Conservation (phyloP, 2,888 invertebrate genomes). For the Ferdinandea cuprea region DNA sequence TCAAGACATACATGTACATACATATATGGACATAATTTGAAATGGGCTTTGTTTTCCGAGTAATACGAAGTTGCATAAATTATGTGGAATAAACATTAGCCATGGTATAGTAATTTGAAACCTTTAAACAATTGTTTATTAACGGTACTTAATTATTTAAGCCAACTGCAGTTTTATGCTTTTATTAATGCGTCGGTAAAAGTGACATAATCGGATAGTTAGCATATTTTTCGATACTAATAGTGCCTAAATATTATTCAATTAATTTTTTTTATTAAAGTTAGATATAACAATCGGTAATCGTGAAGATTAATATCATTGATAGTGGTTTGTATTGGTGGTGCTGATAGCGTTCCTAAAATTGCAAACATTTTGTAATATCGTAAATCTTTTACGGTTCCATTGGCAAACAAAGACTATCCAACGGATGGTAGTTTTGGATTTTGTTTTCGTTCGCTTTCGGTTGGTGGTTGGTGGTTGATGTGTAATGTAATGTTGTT, state of each 20-base stretch:
- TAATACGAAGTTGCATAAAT: too few species aligned
- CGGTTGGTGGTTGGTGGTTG: slow-evolving; percentile 9
- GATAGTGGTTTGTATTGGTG: neutral
- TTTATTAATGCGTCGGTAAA: too few species aligned
- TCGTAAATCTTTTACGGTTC: slow-evolving; percentile 52
- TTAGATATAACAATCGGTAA: neutral
- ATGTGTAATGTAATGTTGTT: slow-evolving; percentile 34
- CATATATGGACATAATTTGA: neutral
- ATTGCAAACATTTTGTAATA: slow-evolving; percentile 49
- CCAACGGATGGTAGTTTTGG: slow-evolving; percentile 22
- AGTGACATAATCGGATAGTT: too few species aligned
- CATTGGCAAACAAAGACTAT: slow-evolving; percentile 36
- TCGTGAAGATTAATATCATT: slow-evolving; percentile 1
- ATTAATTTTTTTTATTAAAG: neutral
- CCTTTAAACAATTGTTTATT: too few species aligned
- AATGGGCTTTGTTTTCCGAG: neutral
- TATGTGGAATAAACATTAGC: neutral
- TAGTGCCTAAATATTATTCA: too few species aligned
- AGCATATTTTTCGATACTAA: too few species aligned
- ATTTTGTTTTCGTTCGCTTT: slow-evolving; percentile 29
- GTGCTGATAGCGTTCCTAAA: slow-evolving; percentile 15
- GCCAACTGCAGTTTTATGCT: too few species aligned
- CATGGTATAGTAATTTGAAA: too few species aligned
- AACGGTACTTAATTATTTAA: neutral
- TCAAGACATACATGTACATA: too few species aligned